These are phyloP conservation scores for Colostygia pectinataria DNA, from an alignment of 2,888 invertebrate species.

Conservation along the genomic window DNA sequence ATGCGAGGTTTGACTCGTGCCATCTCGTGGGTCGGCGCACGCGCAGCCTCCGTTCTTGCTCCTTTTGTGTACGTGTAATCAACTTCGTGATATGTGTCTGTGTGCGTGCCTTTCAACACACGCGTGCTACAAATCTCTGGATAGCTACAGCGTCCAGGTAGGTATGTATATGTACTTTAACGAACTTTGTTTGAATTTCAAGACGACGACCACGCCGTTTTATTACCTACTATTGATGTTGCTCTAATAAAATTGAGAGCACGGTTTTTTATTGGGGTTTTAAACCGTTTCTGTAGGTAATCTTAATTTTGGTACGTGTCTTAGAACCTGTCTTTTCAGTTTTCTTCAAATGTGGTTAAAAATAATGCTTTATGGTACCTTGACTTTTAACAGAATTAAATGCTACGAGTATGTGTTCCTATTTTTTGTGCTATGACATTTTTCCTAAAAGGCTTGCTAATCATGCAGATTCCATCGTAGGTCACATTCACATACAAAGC, in stretches of 20 bases:
- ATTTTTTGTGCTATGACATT: constrained; percentile 13
- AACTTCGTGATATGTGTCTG: constrained; percentile 52
- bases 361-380: too few species aligned
- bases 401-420: constrained; percentile 1
- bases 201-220: constrained; percentile 22
- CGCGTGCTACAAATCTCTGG: constrained; percentile 47
- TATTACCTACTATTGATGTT: constrained; percentile 29
- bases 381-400: too few species aligned
- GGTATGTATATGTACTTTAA: constrained; percentile 28
- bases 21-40: constrained; percentile 68
- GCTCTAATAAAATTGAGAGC: constrained; percentile 19
- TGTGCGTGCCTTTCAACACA: constrained; percentile 55
- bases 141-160: constrained; percentile 33
- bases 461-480: constrained; percentile 1
- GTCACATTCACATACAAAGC: constrained; percentile 8
- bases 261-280: neutral
- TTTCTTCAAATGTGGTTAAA: neutral
- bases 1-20: constrained; percentile 71
- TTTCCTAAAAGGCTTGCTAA: constrained; percentile 2
- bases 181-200: constrained; percentile 46
- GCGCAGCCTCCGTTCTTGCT: constrained; percentile 78
- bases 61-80: constrained; percentile 69
- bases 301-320: neutral
- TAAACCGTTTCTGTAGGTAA: neutral
- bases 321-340: neutral